Base-by-base conservation (phyloP, 2,888 invertebrate species). In the Lissocephala sabroskyi region DNA sequence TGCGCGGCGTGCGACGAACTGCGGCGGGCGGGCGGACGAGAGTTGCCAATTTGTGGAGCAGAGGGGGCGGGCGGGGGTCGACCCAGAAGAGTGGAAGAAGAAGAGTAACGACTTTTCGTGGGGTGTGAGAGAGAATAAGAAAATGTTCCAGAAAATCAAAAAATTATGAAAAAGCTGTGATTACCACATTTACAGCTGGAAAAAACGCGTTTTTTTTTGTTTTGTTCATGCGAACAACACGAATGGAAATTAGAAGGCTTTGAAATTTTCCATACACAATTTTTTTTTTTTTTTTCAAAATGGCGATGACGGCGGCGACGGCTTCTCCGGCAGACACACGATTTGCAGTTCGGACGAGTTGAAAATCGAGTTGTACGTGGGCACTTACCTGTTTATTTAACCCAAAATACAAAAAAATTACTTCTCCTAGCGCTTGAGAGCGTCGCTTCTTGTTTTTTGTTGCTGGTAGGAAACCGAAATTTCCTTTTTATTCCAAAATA, bases 381-480 rank as follows among this genome's bases (percentile, higher is more conserved):
- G 19, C n/a, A 19, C 0, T 35, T 35, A 16, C 6, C 5, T 3
- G 4, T 23, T 16, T 9, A 35, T 3, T 32, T 6, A 5, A 32
- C n/a, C n/a, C n/a, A n/a, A n/a, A n/a, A n/a, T n/a, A 13, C 13
- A n/a, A 32, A 32, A 32, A 32, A 17, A 83, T 83, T 84, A 79
- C 84, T 33, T 79, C 82, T 23, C n/a, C n/a, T n/a, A n/a, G n/a
- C n/a, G n/a, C n/a, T n/a, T n/a, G n/a, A n/a, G n/a, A n/a, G n/a
- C n/a, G n/a, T n/a, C n/a, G n/a, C n/a, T n/a, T n/a, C n/a, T n/a
- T n/a, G n/a, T n/a, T n/a, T n/a, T n/a, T n/a, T n/a, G n/a, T n/a
- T n/a, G n/a, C n/a, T n/a, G n/a, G n/a, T n/a, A n/a, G n/a, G n/a
- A n/a, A n/a, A n/a, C n/a, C n/a, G n/a, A n/a, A n/a, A n/a, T n/a